Base-by-base conservation (phyloP, 2,797 vertebrate genomes). In the Petrocephalus sullivani region DNA sequence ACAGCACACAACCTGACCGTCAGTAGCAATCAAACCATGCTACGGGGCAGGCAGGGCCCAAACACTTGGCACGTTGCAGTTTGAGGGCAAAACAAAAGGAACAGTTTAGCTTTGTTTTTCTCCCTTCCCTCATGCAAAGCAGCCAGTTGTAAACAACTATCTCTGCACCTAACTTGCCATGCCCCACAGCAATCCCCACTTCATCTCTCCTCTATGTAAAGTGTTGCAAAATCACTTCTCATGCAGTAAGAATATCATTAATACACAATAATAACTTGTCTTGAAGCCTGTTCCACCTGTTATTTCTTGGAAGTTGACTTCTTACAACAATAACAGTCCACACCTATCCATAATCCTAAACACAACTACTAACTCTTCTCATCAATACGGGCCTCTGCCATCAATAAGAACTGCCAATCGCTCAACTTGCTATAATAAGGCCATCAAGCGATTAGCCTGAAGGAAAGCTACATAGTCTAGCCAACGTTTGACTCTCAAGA, bases 51-150 rank as follows among this genome's bases (percentile, higher is more conserved):
- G n/a, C 14, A 12, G 51, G 1, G 7, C 19, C 2, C 28, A 14
- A 54, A 9, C 46, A 84, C 49, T 7, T 21, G 49, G 14, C 60
- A 54, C 49, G 41, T 92, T 89, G 88, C 89, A 89, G 92, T 93
- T 94, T 87, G 88, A 92, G 93, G 94, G 93, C 92, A 93, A 92
- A 94, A 92, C 90, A 92, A 92, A 92, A 57, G 51, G 83, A 85
- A 85, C 23, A 85, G 14, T 33, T 87, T 86, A 91, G 88, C 88
- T 87, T 58, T 87, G 89, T 84, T 92, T 88, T 71, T 88, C 33
- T 19, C 37, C 90, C 71, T 87, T 41, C n/a, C 90, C 90, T 92
- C 86, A 88, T 57, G 33, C 71, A 49, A 46, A 82, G 16, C 89
- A 87, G 88, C 89, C 14, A 78, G 1, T 33, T 89, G 94, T 88